phyloP scores from a whole-genome alignment of 2,888 invertebrate species.

The Drosophila pseudotalamancana region DNA sequence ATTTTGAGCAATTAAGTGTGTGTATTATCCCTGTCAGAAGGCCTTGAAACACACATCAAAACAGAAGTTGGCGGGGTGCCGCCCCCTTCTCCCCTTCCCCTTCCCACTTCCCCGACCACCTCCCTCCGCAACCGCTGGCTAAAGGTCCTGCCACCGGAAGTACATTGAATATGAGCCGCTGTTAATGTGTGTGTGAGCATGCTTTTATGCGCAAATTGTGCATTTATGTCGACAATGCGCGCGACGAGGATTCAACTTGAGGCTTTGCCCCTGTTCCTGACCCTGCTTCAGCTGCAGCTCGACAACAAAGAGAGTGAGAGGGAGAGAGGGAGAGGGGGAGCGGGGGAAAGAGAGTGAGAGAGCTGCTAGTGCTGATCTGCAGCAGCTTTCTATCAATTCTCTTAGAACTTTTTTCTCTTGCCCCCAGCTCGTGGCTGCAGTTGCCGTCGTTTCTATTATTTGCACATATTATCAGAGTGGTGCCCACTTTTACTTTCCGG shows the following conservation, averaged over 20 bases:
- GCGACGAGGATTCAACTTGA: slow-evolving; percentile 57
- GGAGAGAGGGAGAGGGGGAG: neutral
- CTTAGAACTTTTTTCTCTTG: neutral
- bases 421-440: neutral
- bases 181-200: slow-evolving; percentile 22
- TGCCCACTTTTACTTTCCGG: slow-evolving; percentile 61
- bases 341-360: neutral
- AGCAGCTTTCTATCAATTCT: slow-evolving; percentile 8
- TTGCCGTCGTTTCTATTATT: too few relatives aligned
- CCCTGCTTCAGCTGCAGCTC: slow-evolving; percentile 14
- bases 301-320: slow-evolving; percentile 18
- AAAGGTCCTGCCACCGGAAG: slow-evolving; percentile 76
- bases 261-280: slow-evolving; percentile 16
- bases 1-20: slow-evolving; percentile 81
- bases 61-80: slow-evolving; percentile 29
- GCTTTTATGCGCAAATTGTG: slow-evolving; percentile 79
- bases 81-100: slow-evolving; percentile 2
- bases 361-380: slow-evolving; percentile 13
- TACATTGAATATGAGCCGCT: slow-evolving; percentile 70
- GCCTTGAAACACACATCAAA: slow-evolving; percentile 73
- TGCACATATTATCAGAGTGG: slow-evolving; percentile 19
- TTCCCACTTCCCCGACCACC: neutral
- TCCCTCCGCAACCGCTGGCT: neutral
- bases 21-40: slow-evolving; percentile 80
- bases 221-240: slow-evolving; percentile 75